Percentiles rank a stretch among this genome's conserved stretches.
Conservation (phyloP, 2,888 invertebrate species). For the Ryuthela nishihirai region DNA sequence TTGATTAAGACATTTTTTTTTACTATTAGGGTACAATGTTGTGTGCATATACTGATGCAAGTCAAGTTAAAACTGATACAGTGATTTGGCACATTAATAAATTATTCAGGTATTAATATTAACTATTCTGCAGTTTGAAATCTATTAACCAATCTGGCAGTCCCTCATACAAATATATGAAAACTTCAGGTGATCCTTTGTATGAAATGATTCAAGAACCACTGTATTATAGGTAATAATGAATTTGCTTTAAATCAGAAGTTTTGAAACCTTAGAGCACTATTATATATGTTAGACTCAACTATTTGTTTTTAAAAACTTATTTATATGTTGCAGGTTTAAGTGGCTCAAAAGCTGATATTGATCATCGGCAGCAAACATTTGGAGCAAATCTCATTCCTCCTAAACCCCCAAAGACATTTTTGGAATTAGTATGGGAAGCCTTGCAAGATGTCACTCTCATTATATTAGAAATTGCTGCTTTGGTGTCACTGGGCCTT, state of each 20-base stretch:
- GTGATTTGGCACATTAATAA: no score
- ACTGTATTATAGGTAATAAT: no score
- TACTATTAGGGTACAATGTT: no score
- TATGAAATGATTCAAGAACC: no score
- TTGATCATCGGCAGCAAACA: slow-evolving; percentile 88
- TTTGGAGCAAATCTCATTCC: slow-evolving; percentile 99
- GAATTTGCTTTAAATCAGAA: neutral
- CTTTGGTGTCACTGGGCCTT: slow-evolving; percentile 94
- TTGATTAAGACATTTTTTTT: no score
- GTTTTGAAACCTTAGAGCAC: neutral
- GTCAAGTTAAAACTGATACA: no score
- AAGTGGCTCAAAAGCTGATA: slow-evolving; percentile 82
- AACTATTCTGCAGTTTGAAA: no score
- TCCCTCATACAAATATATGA: no score
- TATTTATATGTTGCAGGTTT: slow-evolving; percentile 52
- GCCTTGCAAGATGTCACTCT: slow-evolving; percentile 98
- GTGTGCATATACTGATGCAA: no score
- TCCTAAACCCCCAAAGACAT: slow-evolving; percentile 98
- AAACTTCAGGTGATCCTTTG: no score
- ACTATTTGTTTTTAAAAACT: neutral
- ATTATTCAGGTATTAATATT: no score
- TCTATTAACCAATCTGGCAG: no score
- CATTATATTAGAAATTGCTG: slow-evolving; percentile 91
- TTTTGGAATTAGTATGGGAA: slow-evolving; percentile 97
- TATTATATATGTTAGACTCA: neutral